A percentile compares a stretch with the other conserved stretches of the same genome.
These are phyloP conservation scores for Capromys pilorides DNA, from an alignment of 2,797 vertebrate genomes.

Conservation along the genomic window DNA sequence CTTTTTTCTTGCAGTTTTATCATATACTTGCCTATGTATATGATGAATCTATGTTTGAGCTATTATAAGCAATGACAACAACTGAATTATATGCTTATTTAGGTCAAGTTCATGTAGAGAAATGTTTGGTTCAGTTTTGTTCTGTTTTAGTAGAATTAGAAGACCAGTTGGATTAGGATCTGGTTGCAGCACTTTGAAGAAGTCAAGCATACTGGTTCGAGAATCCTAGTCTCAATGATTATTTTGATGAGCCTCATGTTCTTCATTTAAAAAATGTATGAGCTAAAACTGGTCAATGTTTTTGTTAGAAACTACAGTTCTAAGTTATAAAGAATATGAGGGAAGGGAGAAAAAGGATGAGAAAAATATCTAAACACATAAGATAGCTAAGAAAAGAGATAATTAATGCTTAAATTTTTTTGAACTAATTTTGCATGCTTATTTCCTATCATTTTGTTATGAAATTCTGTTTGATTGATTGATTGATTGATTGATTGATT, in stretches of 20 bases:
- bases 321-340: background rate
- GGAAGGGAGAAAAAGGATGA: too few species aligned
- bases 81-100: background rate
- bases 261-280: background rate
- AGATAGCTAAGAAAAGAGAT: too few species aligned
- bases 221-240: background rate
- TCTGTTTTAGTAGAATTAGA: background rate
- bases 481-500: too few species aligned
- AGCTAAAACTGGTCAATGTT: background rate
- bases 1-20: background rate
- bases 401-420: too few species aligned
- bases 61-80: background rate
- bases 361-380: too few species aligned
- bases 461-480: too few species aligned
- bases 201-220: background rate
- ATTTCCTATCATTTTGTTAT: too few species aligned
- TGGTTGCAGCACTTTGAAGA: background rate
- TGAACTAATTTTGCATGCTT: too few species aligned
- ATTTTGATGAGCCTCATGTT: background rate
- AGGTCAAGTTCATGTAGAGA: background rate
- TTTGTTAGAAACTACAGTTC: conserved; percentile 14
- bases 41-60: background rate
- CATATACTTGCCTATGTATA: background rate
- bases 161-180: conserved; percentile 9
- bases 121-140: conserved; percentile 29